Percentiles rank a stretch among this genome's conserved stretches.
phyloP scores from a whole-genome alignment of 2,113 vertebrate species.

The Dermatemys mawii region DNA sequence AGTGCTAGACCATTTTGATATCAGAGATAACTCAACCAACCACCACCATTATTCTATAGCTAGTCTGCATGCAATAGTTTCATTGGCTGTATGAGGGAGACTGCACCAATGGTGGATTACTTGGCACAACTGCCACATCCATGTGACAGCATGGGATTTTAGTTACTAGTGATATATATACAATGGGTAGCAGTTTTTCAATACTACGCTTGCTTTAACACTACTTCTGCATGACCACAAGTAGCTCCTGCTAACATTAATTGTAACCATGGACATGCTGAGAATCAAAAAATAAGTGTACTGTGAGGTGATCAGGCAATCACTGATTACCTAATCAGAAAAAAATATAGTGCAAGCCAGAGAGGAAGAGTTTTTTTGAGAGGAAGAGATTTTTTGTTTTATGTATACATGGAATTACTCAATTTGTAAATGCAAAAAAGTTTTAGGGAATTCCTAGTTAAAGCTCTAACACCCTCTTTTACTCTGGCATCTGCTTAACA shows the following conservation, averaged over 20 bases:
- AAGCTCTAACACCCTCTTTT: neutral
- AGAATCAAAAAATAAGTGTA: neutral
- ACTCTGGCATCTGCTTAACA: neutral
- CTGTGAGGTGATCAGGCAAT: neutral
- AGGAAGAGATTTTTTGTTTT: rapidly evolving
- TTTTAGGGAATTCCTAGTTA: neutral
- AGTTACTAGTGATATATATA: rapidly evolving
- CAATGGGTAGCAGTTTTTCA: neutral
- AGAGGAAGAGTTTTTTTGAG: neutral
- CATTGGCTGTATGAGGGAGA: neutral
- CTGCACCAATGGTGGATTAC: neutral
- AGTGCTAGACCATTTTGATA: neutral
- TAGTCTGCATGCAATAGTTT: neutral
- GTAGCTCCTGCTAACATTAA: neutral
- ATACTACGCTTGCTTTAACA: neutral
- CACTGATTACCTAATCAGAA: neutral
- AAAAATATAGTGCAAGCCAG: neutral
- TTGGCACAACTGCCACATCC: neutral
- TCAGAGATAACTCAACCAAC: neutral
- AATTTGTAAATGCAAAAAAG: neutral
- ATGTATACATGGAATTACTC: rapidly evolving
- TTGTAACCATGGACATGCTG: neutral
- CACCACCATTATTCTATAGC: neutral
- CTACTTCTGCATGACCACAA: neutral
- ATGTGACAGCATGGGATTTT: neutral